Conservation (phyloP, 2,113 vertebrate genomes). For the Pseudorhombus dupliciocellatus region DNA sequence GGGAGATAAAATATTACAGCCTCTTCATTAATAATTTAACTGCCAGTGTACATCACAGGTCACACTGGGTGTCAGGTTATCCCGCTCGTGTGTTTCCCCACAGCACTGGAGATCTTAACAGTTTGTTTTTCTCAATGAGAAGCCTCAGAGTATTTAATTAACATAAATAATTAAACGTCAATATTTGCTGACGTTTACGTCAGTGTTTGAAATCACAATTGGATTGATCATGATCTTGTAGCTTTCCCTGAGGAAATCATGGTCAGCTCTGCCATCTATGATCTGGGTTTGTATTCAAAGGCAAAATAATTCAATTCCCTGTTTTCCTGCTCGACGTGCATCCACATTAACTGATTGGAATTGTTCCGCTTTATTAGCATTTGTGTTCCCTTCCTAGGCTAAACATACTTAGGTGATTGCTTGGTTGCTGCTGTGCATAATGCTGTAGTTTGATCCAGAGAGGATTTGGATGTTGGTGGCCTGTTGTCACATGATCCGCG, state of each 20-base stretch:
- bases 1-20: slow-evolving; percentile 13
- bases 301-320: slow-evolving; percentile 38
- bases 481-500: slow-evolving; percentile 66
- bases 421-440: slow-evolving; percentile 60
- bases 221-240: slow-evolving; percentile 37
- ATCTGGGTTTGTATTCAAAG: slow-evolving; percentile 19
- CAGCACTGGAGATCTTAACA: slow-evolving; percentile 4
- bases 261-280: slow-evolving; percentile 21
- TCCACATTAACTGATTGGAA: slow-evolving; percentile 74
- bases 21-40: slow-evolving; percentile 40
- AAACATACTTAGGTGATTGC: slow-evolving; percentile 73
- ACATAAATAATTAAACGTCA: slow-evolving; percentile 57
- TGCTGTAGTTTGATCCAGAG: slow-evolving; percentile 65
- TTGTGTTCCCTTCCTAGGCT: slow-evolving; percentile 51
- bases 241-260: slow-evolving; percentile 30
- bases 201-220: slow-evolving; percentile 39
- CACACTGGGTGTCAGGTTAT: neutral
- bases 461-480: slow-evolving; percentile 68
- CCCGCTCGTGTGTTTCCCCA: slow-evolving; percentile 17
- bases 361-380: slow-evolving; percentile 70
- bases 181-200: slow-evolving; percentile 27
- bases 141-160: slow-evolving; percentile 43
- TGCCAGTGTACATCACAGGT: slow-evolving; percentile 11
- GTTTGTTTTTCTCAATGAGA: slow-evolving; percentile 7
- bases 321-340: slow-evolving; percentile 23